Conservation (phyloP, 2,113 vertebrate species). For the Ranitomeya variabilis region DNA sequence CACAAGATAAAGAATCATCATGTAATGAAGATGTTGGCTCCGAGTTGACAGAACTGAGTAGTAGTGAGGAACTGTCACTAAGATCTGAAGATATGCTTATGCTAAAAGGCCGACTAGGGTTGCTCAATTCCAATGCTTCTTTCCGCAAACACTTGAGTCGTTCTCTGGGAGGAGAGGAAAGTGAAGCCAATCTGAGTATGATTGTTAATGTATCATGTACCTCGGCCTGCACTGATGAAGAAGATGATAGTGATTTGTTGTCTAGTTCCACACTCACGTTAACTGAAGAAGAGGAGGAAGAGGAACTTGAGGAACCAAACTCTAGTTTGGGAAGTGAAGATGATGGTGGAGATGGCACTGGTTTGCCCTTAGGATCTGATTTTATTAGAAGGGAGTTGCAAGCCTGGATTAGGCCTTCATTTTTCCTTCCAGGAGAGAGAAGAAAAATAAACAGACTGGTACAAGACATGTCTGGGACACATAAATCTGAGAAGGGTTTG, state of each 20-base stretch:
- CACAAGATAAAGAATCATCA: slow-evolving; percentile 76
- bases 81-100: slow-evolving; percentile 86
- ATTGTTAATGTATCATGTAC: slow-evolving; percentile 96
- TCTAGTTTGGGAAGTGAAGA: slow-evolving; percentile 87
- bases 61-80: slow-evolving; percentile 88
- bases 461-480: slow-evolving; percentile 64
- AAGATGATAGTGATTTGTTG: slow-evolving; percentile 95
- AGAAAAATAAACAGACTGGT: slow-evolving; percentile 74
- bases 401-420: slow-evolving; percentile 85
- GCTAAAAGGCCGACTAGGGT: slow-evolving; percentile 79
- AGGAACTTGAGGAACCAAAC: slow-evolving; percentile 84
- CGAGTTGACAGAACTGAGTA: slow-evolving; percentile 90
- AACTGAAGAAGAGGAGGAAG: slow-evolving; percentile 93
- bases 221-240: slow-evolving; percentile 94
- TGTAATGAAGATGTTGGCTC: slow-evolving; percentile 86
- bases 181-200: slow-evolving; percentile 93
- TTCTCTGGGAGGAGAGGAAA: slow-evolving; percentile 78
- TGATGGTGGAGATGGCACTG: slow-evolving; percentile 85
- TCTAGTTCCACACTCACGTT: slow-evolving; percentile 97
- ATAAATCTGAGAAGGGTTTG: slow-evolving; percentile 74
- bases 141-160: slow-evolving; percentile 79
- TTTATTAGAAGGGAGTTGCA: slow-evolving; percentile 92
- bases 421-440: slow-evolving; percentile 77
- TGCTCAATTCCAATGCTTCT: slow-evolving; percentile 80
- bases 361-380: slow-evolving; percentile 84